Base-by-base conservation (phyloP, 92 coral and sea anemone genomes). In the Phenganax subtilis region DNA sequence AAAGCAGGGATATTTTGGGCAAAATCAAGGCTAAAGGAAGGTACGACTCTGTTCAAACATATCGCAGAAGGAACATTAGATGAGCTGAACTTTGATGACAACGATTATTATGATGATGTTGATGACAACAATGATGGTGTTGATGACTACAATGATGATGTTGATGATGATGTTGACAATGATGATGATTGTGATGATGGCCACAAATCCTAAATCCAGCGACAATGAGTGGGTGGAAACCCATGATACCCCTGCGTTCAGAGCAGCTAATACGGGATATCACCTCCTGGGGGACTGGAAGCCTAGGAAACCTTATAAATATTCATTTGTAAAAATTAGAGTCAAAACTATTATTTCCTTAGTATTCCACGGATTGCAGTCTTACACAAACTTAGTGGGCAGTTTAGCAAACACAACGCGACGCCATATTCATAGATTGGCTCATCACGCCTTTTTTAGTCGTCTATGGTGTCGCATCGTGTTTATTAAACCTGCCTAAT, bases 191-290 rank as follows among this genome's bases (percentile, higher is more conserved):
- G 17, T 58, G 63, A 58, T 58, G 63, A 58, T 58, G 63, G 63
- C 63, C 63, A 58, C 63, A 1, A 58, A 58, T 58, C 63, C 63
- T 58, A 58, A 58, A 58, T 58, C 63, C 63, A 58, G 63, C 63
- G 17, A 58, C 47, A 37, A 37, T 37, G 47, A 37, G 47, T 37
- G 47, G 47, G 47, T 37, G 47, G 47, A 2, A 37, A 2, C 47
- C 47, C 47, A 37, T 37, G 47, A 37, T 37, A 37, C 47, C 47
- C 47, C 47, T 37, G 47, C 63, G 3, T 58, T 58, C 63, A n/a
- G 63, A 58, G 63, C 63, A 58, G 63, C 63, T 58, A 58, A 58
- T 58, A 58, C 63, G 63, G 63, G 63, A 58, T 58, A 58, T 58
- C 17, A 58, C 63, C 63, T 58, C 63, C 63, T 1, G 63, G 63